These are phyloP conservation scores for Menidia beryllina DNA, from an alignment of 2,113 vertebrate species.

Conservation along the genomic window DNA sequence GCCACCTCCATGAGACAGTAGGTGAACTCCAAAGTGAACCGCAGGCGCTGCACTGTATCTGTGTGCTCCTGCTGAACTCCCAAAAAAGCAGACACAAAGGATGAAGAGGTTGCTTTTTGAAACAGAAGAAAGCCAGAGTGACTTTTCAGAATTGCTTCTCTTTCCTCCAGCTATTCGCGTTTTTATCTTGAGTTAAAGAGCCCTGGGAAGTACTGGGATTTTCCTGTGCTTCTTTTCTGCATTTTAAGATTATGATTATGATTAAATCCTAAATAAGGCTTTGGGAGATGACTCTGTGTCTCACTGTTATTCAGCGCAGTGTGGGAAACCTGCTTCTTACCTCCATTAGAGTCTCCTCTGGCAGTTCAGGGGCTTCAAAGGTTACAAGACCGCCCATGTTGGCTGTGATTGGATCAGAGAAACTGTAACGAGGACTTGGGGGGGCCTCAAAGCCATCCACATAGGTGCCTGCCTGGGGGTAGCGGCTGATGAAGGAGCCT, in stretches of 20 bases:
- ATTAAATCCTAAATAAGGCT: too few relatives aligned
- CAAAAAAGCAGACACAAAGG: background rate
- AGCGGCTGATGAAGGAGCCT: conserved; percentile 88
- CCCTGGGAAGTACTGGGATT: too few relatives aligned
- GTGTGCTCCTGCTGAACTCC: conserved; percentile 93
- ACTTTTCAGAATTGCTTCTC: background rate
- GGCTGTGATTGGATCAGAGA: conserved; percentile 85
- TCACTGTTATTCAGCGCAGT: background rate
- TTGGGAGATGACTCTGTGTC: too few relatives aligned
- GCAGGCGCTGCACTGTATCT: conserved; percentile 88
- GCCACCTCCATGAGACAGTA: conserved; percentile 93
- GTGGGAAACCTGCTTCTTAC: conserved; percentile 73
- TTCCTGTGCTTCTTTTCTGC: too few relatives aligned
- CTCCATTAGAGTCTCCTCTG: conserved; percentile 98
- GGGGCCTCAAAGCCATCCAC: conserved; percentile 85
- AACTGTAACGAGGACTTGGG: conserved; percentile 85
- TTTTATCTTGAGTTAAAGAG: background rate
- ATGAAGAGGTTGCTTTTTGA: background rate
- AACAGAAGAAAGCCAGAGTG: conserved; percentile 8
- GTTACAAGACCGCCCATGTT: conserved; percentile 90
- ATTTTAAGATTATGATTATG: too few relatives aligned
- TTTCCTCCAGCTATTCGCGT: background rate
- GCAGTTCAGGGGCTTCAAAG: conserved; percentile 94
- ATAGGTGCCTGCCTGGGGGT: conserved; percentile 82
- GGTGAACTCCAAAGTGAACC: conserved; percentile 90